These are phyloP conservation scores for Phylloscopus whistleri DNA, from an alignment of 2,113 vertebrate genomes.

Conservation along the genomic window DNA sequence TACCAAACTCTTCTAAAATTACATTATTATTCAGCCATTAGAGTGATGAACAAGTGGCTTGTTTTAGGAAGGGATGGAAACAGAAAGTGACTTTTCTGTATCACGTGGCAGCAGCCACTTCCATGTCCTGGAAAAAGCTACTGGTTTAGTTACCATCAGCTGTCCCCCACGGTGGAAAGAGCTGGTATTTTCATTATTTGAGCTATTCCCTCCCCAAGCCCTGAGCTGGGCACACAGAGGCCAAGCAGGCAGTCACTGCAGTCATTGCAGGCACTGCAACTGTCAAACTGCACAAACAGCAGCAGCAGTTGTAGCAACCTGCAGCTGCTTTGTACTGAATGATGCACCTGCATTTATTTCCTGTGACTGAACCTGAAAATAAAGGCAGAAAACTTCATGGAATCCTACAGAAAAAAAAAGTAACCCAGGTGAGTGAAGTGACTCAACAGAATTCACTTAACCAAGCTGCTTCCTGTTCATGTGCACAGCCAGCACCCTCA, in stretches of 20 bases:
- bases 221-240: accelerated
- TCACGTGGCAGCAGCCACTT: background rate
- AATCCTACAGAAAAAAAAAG: background rate
- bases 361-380: background rate
- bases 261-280: background rate
- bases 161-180: background rate
- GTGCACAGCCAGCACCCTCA: accelerated
- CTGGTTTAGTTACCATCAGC: background rate
- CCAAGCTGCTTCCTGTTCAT: background rate
- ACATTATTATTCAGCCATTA: background rate
- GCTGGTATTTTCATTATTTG: background rate
- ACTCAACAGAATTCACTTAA: background rate
- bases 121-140: background rate
- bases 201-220: background rate
- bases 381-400: background rate
- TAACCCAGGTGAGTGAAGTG: background rate
- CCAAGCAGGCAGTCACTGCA: background rate
- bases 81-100: background rate
- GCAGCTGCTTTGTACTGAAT: background rate
- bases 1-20: background rate
- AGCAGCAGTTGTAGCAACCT: background rate
- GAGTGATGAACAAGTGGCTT: background rate
- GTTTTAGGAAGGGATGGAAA: background rate
- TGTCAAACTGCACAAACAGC: background rate
- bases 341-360: background rate